Conservation (phyloP, 2,113 vertebrate genomes). For the Uria aalge region DNA sequence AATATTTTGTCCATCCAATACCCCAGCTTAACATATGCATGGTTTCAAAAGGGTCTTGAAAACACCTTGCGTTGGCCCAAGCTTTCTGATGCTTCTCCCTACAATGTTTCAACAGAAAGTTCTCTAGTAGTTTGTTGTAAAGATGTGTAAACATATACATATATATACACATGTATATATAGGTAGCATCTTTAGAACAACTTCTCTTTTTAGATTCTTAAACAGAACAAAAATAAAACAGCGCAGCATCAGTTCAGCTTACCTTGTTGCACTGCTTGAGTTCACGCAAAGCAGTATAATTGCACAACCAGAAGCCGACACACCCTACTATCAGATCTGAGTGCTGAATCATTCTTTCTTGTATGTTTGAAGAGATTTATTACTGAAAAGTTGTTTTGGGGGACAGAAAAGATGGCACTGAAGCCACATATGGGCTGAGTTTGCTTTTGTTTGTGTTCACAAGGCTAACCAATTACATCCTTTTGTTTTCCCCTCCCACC, state of each 20-base stretch:
- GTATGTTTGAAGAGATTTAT: not conserved
- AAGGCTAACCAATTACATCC: not conserved
- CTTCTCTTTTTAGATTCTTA: not conserved
- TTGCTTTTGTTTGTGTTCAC: not conserved
- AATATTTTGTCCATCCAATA: not conserved
- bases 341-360: not conserved
- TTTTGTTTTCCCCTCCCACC: not conserved
- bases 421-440: not conserved
- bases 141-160: not conserved
- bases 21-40: not conserved
- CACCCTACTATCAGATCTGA: not conserved
- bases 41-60: not conserved
- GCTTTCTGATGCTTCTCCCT: not conserved
- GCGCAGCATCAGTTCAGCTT: not conserved
- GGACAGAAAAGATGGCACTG: not conserved
- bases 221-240: not conserved
- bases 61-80: not conserved
- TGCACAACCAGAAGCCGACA: not conserved
- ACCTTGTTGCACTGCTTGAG: not conserved
- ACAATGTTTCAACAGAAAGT: not conserved
- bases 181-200: not conserved
- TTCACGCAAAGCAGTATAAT: not conserved
- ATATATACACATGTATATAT: not conserved
- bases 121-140: not conserved
- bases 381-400: not conserved